Base-by-base conservation (phyloP, 2,888 invertebrate genomes). In the Panzeria rudis region DNA sequence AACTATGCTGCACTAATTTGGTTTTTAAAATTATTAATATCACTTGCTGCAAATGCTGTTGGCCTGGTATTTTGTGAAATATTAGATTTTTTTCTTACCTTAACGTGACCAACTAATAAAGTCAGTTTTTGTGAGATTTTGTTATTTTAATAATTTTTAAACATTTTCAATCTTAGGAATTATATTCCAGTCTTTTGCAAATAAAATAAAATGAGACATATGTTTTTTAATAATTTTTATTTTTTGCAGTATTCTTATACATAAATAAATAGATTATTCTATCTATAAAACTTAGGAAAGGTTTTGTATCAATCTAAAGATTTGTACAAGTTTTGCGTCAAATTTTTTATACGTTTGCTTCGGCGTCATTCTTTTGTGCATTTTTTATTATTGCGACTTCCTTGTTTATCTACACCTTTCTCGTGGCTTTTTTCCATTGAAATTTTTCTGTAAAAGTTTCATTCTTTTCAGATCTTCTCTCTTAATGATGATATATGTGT, bases 51-150 rank as follows among this genome's bases (percentile, higher is more conserved):
- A 20, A 38, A 35, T 61, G 38, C 17, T 61, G 61, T 1, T 61
- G 38, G 61, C 20, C 38, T 61, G 61, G 20, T 61, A 61, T 38
- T 61, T 38, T 7, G 15, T 6, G n/a, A 56, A 29, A 56, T 3
- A 13, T 50, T 23, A 29, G 3, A n/a, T 29, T 29, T 50, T 52
- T 52, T 52, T 3, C 2, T 4, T 17, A 8, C 5, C 13, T 23
- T 52, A 17, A 17, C 5, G 47, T 47, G 47, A 47, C 47, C 47
- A 47, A 47, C n/a, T 17, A n/a, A 17, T 52, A 23, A 52, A 1
- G 23, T 52, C n/a, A n/a, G n/a, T n/a, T n/a, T n/a, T n/a, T 52
- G 13, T 50, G 17, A 50, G 4, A 17, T 47, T 47, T 47, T 35
- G 9, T 35, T 32, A 35, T 7, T 35, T 35, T 35, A 7, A 35